These are phyloP conservation scores for Papilio dardanus DNA, from an alignment of 1,140 invertebrate genomes.

Conservation along the genomic window DNA sequence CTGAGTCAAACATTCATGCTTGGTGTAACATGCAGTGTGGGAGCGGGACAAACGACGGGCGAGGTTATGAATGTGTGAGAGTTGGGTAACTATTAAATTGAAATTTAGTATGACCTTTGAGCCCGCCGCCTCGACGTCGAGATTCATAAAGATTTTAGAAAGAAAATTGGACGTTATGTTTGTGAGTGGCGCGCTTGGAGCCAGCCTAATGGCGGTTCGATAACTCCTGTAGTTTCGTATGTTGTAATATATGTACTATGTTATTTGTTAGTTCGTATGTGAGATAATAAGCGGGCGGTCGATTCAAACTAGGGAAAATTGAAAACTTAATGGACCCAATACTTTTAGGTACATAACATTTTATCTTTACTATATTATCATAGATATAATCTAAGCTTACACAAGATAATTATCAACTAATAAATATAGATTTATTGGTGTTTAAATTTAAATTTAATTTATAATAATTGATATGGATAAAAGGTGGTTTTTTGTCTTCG, in stretches of 20 bases:
- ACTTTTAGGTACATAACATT: background rate
- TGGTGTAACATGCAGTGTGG: slow-evolving; percentile 48
- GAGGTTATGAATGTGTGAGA: slow-evolving; percentile 44
- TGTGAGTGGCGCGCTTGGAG: slow-evolving; percentile 29
- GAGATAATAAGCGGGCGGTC: slow-evolving; percentile 9
- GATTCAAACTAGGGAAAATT: slow-evolving; percentile 12
- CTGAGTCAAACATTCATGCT: slow-evolving; percentile 38
- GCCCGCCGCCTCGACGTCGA: slow-evolving; percentile 36
- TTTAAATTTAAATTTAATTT: too few relatives aligned
- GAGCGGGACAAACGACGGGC: slow-evolving; percentile 44
- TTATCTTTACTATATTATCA: background rate
- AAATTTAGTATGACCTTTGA: slow-evolving; percentile 51
- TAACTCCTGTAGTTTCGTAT: slow-evolving; percentile 33
- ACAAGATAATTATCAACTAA: background rate
- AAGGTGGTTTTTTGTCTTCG: too few relatives aligned
- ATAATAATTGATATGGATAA: too few relatives aligned
- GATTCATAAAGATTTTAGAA: slow-evolving; percentile 45
- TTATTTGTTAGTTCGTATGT: slow-evolving; percentile 14
- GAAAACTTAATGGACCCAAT: slow-evolving; percentile 1
- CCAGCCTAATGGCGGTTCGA: slow-evolving; percentile 27
- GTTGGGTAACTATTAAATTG: slow-evolving; percentile 50
- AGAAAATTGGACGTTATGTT: slow-evolving; percentile 37
- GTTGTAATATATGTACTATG: slow-evolving; percentile 23
- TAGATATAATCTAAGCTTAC: background rate
- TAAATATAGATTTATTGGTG: too few relatives aligned